These are phyloP conservation scores for Megalops atlanticus DNA, from an alignment of 2,113 vertebrate genomes.

Conservation along the genomic window DNA sequence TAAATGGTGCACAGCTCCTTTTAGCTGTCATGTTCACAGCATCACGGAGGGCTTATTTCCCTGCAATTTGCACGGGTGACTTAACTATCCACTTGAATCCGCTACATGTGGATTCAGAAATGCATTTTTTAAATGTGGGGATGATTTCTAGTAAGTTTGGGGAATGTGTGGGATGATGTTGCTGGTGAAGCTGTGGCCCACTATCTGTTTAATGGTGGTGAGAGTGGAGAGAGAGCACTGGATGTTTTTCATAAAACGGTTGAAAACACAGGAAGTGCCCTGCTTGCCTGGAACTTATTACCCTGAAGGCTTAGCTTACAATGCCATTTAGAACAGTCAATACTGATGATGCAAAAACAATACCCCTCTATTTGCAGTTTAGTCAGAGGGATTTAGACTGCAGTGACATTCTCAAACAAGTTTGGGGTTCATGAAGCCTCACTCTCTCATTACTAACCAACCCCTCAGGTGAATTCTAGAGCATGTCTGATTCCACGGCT, in stretches of 20 bases:
- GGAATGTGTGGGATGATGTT: slow-evolving; percentile 48
- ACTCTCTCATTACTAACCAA: not conserved
- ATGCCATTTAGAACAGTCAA: no score
- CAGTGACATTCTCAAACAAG: no score
- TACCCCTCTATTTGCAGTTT: no score
- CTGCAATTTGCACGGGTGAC: not conserved
- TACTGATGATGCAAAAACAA: no score
- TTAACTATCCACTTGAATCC: not conserved
- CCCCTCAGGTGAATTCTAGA: not conserved
- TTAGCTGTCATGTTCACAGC: not conserved
- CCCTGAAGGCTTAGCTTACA: no score
- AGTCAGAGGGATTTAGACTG: no score
- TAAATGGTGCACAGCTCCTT: not conserved
- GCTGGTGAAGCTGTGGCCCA: slow-evolving; percentile 45
- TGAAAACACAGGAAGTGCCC: no score
- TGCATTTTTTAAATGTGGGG: not conserved
- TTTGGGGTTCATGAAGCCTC: not conserved
- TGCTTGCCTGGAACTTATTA: no score
- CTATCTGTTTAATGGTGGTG: not conserved
- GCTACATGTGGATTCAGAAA: not conserved
- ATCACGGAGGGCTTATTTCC: not conserved
- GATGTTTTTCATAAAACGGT: no score
- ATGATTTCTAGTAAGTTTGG: not conserved
- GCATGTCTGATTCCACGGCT: not conserved
- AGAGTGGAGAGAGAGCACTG: no score